A percentile compares a stretch with the other conserved stretches of the same genome.
Conservation (phyloP, 2,888 invertebrate species). For the Apamea sordens region DNA sequence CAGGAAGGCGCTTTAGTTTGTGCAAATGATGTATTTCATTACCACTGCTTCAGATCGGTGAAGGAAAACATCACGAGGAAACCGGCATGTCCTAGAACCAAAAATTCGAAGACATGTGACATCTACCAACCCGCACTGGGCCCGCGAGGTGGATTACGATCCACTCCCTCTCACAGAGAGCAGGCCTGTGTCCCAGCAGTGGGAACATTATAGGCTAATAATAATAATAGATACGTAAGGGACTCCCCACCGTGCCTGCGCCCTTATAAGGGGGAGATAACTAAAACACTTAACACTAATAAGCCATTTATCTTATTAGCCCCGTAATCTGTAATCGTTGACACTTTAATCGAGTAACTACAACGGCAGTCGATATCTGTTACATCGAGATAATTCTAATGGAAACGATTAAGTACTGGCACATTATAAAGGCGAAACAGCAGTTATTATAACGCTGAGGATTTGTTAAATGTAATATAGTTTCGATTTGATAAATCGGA, state of each 20-base stretch:
- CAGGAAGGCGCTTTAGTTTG: no score
- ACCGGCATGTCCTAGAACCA: no score
- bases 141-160: no score
- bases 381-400: constrained; percentile 53
- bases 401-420: constrained; percentile 39
- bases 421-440: constrained; percentile 35
- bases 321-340: constrained; percentile 48
- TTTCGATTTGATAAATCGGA: constrained; percentile 41
- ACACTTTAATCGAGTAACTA: constrained; percentile 50
- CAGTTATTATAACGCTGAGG: constrained; percentile 39
- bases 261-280: constrained; percentile 39
- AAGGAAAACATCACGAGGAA: no score
- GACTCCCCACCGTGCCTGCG: constrained; percentile 13
- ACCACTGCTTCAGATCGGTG: no score
- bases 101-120: no score
- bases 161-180: no score
- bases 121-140: no score
- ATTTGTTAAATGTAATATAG: constrained; percentile 25
- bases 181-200: no score
- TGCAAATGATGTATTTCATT: no score
- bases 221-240: background rate
- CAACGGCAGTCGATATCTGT: constrained; percentile 48
- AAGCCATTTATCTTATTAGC: constrained; percentile 55
- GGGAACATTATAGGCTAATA: no score
- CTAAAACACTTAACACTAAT: constrained; percentile 46